Percentiles rank a stretch among this genome's conserved stretches.
phyloP scores from a whole-genome alignment of 2,888 invertebrate genomes.

The Thereva nobilitata region DNA sequence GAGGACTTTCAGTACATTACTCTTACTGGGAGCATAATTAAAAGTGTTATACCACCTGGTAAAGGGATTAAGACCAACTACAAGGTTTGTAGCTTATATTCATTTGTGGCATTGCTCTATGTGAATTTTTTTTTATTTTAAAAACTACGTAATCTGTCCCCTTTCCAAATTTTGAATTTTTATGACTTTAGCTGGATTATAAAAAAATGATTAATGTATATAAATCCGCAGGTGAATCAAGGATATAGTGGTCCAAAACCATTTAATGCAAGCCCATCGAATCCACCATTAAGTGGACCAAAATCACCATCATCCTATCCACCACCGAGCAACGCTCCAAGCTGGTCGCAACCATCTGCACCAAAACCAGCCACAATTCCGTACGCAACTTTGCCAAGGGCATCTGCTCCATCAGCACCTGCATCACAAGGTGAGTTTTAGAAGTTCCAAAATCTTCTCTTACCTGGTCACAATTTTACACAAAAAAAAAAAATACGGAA shows the following conservation, averaged over 20 bases:
- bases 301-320: constrained; percentile 51
- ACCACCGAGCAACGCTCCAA: constrained; percentile 45
- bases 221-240: constrained; percentile 9
- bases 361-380: constrained; percentile 48
- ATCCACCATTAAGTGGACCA: constrained; percentile 43
- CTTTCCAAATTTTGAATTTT: too few relatives aligned
- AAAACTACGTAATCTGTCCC: too few relatives aligned
- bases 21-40: constrained; percentile 56
- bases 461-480: background rate
- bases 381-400: constrained; percentile 56
- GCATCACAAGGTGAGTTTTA: constrained; percentile 55
- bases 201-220: constrained; percentile 14
- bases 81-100: constrained; percentile 37
- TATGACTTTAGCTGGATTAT: too few relatives aligned
- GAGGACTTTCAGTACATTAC: constrained; percentile 57
- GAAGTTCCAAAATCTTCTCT: constrained; percentile 14
- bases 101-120: too few relatives aligned
- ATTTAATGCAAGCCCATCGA: constrained; percentile 48
- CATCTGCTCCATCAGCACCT: constrained; percentile 46
- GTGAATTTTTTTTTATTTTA: too few relatives aligned
- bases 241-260: constrained; percentile 53
- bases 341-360: constrained; percentile 39
- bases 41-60: constrained; percentile 58
- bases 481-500: too few relatives aligned
- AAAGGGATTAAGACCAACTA: constrained; percentile 50